Conservation (phyloP, 1,140 invertebrate genomes). For the Drosophila baimaii region DNA sequence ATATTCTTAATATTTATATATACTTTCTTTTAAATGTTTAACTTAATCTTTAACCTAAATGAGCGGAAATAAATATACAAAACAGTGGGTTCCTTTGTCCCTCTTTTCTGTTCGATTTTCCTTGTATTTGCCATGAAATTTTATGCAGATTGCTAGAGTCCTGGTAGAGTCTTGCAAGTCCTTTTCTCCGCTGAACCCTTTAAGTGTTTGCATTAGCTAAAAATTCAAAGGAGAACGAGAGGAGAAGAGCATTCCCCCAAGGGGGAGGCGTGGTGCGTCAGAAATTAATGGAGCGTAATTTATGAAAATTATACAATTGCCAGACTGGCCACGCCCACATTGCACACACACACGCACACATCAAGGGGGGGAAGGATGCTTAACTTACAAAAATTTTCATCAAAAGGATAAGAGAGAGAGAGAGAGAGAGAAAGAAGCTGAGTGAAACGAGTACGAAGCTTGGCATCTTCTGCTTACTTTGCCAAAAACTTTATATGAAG, state of each 20-base stretch:
- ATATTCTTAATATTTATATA: too few relatives aligned
- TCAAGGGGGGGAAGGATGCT: neutral
- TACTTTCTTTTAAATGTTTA: too few relatives aligned
- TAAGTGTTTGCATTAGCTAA: conserved; percentile 51
- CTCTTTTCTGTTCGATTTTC: conserved; percentile 33
- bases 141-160: conserved; percentile 27
- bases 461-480: conserved; percentile 62
- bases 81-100: too few relatives aligned
- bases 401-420: conserved; percentile 12
- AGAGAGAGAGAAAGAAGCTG: neutral
- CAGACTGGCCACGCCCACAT: conserved; percentile 51
- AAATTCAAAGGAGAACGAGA: neutral
- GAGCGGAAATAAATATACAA: neutral
- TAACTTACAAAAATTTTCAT: conserved; percentile 50
- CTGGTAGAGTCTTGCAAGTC: conserved; percentile 24
- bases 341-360: conserved; percentile 6
- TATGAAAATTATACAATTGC: conserved; percentile 68
- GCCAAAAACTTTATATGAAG: conserved; percentile 64
- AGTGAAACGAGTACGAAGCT: conserved; percentile 18
- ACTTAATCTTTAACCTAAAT: too few relatives aligned
- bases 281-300: conserved; percentile 64
- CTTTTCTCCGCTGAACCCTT: conserved; percentile 9
- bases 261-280: conserved; percentile 28
- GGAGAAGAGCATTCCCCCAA: neutral
- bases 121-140: conserved; percentile 17